These are phyloP conservation scores for Deroplatys truncata DNA, from an alignment of 2,888 invertebrate species.

Conservation along the genomic window DNA sequence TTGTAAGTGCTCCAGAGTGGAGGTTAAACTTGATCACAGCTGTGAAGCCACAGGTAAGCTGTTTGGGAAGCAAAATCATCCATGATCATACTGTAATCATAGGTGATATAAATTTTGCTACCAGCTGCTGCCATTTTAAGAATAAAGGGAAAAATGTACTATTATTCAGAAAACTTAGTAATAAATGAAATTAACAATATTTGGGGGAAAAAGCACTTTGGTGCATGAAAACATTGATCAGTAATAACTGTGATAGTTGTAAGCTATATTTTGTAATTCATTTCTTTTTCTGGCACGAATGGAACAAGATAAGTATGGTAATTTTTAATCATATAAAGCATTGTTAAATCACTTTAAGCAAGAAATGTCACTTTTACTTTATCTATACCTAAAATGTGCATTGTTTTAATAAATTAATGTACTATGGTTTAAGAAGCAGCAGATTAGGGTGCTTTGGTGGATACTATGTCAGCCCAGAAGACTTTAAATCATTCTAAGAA, in stretches of 20 bases:
- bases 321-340: not conserved
- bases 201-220: not conserved
- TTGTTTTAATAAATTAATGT: no score
- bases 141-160: not conserved
- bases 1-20: not conserved
- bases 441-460: no score
- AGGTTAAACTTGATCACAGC: not conserved
- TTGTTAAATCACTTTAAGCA: not conserved
- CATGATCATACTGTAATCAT: not conserved
- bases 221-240: not conserved
- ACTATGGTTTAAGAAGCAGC: no score
- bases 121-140: not conserved
- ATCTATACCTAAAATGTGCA: not conserved
- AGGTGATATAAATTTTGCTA: not conserved
- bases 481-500: no score
- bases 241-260: not conserved
- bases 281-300: not conserved
- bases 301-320: not conserved
- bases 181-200: not conserved
- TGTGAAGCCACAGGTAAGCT: not conserved
- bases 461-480: no score
- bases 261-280: not conserved
- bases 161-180: not conserved
- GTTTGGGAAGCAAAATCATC: constrained; percentile 2
- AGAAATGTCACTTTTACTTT: not conserved